Evolutionary conservation across 2,113 vertebrate genomes (phyloP).

Genomic region (Bubalus kerabau): DNA sequence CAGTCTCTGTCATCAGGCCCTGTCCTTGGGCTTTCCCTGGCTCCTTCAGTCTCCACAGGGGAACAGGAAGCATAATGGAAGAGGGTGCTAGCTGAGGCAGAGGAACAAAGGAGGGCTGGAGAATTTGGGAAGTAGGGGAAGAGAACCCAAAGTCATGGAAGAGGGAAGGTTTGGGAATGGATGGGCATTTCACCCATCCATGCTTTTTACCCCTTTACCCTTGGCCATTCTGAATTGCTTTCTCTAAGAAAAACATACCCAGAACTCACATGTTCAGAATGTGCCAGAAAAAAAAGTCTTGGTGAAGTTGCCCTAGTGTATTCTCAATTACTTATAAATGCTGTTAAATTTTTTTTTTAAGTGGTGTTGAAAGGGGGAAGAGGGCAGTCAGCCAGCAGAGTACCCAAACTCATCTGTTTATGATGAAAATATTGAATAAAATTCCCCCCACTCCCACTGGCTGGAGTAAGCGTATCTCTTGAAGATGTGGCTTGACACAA

Average conservation of each 20-base stretch:
- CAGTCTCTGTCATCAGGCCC: neutral
- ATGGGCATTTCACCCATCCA: neutral
- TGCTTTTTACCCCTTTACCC: neutral
- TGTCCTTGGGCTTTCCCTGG: neutral
- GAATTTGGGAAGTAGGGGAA: neutral
- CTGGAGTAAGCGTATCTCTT: neutral
- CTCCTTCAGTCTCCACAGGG: neutral
- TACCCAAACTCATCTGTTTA: slow-evolving; percentile 41
- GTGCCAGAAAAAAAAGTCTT: neutral
- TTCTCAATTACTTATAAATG: slow-evolving; percentile 39
- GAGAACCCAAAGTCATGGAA: neutral
- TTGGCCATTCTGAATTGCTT: neutral
- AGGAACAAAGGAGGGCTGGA: neutral
- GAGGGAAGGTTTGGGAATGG: neutral
- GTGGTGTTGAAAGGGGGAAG: slow-evolving; percentile 34
- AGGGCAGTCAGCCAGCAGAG: slow-evolving; percentile 7
- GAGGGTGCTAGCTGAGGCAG: neutral
- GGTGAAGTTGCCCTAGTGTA: slow-evolving; percentile 16
- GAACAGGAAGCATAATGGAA: neutral
- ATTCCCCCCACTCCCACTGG: neutral
- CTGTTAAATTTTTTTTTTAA: neutral
- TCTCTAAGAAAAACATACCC: slow-evolving; percentile 36
- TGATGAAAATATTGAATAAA: slow-evolving; percentile 20
- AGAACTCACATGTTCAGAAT: slow-evolving; percentile 47
- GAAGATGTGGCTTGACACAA: neutral